Evolutionary conservation across 2,797 vertebrate species (phyloP).

Genomic region (Sebastes matsubarae): DNA sequence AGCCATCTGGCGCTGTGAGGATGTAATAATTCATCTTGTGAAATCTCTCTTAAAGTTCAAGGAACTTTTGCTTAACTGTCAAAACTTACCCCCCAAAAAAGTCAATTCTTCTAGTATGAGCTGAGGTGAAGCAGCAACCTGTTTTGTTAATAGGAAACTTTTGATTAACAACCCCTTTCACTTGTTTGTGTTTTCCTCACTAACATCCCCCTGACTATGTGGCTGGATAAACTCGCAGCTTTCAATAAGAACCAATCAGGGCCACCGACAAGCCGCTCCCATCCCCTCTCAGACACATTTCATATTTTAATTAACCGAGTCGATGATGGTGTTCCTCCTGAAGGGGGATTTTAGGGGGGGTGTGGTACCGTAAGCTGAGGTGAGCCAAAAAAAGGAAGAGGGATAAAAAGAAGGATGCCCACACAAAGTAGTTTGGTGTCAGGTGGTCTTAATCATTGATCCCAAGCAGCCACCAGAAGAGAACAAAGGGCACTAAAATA

Average conservation of each 20-base stretch:
- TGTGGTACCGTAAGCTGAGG: slow-evolving; percentile 21
- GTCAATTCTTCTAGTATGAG: neutral
- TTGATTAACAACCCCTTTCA: slow-evolving; percentile 32
- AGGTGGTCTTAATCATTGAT: slow-evolving; percentile 77
- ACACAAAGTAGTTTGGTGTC: slow-evolving; percentile 45
- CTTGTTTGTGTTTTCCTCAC: slow-evolving; percentile 5
- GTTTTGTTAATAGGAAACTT: slow-evolving; percentile 38
- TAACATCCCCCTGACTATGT: neutral
- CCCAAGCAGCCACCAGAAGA: slow-evolving; percentile 73
- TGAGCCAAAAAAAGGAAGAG: slow-evolving; percentile 26
- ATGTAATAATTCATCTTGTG: slow-evolving; percentile 31
- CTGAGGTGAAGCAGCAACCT: slow-evolving; percentile 8
- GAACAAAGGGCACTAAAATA: slow-evolving; percentile 85
- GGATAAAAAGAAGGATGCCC: neutral
- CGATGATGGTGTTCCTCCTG: slow-evolving; percentile 59
- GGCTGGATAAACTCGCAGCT: slow-evolving; percentile 16
- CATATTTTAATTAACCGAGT: slow-evolving; percentile 76
- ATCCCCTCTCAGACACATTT: slow-evolving; percentile 43
- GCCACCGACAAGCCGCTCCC: neutral
- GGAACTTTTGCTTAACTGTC: slow-evolving; percentile 31
- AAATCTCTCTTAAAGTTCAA: slow-evolving; percentile 37
- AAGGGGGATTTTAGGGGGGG: slow-evolving; percentile 10
- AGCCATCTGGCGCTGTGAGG: slow-evolving; percentile 48
- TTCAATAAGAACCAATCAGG: slow-evolving; percentile 26
- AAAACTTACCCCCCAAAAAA: slow-evolving; percentile 18